Percentiles rank a stretch among this genome's conserved stretches.
phyloP scores from a whole-genome alignment of 2,797 vertebrate species.

The Diplodus sargus region DNA sequence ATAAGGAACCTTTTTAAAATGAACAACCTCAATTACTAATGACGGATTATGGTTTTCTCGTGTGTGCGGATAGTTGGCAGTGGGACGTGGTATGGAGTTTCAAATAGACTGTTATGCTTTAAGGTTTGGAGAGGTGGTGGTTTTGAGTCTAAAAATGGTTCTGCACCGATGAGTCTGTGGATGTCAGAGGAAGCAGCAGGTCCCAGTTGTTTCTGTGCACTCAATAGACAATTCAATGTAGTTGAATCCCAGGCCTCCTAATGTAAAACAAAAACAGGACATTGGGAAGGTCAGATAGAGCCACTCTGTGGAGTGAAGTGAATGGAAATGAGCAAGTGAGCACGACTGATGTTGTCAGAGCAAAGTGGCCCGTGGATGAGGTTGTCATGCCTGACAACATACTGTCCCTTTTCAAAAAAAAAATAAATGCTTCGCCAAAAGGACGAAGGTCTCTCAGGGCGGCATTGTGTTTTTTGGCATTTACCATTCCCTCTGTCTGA shows the following conservation, averaged over 20 bases:
- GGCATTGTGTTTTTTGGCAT: conserved; percentile 21
- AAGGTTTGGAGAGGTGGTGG: conserved; percentile 21
- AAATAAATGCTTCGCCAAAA: conserved; percentile 14
- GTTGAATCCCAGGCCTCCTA: conserved; percentile 1
- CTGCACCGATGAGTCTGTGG: conserved; percentile 11
- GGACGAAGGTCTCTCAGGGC: conserved; percentile 1
- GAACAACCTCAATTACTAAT: conserved; percentile 45
- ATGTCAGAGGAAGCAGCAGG: conserved; percentile 7
- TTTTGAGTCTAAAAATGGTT: conserved; percentile 46
- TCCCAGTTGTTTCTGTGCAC: conserved; percentile 28
- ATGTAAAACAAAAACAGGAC: conserved; percentile 35
- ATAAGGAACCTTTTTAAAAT: conserved; percentile 44
- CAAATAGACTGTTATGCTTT: conserved; percentile 35
- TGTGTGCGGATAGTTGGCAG: conserved; percentile 44
- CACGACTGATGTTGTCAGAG: conserved; percentile 34
- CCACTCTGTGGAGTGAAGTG: conserved; percentile 15
- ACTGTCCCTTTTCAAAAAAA: conserved; percentile 7
- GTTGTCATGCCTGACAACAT: conserved; percentile 32
- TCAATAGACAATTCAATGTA: conserved; percentile 6
- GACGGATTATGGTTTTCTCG: conserved; percentile 53
- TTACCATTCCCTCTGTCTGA: conserved; percentile 2
- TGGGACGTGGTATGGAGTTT: conserved; percentile 30
- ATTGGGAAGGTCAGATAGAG: not conserved
- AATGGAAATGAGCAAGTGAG: conserved; percentile 40
- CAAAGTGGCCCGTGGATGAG: conserved; percentile 26